phyloP scores from a whole-genome alignment of 2,797 vertebrate genomes.

The Alosa sapidissima region DNA sequence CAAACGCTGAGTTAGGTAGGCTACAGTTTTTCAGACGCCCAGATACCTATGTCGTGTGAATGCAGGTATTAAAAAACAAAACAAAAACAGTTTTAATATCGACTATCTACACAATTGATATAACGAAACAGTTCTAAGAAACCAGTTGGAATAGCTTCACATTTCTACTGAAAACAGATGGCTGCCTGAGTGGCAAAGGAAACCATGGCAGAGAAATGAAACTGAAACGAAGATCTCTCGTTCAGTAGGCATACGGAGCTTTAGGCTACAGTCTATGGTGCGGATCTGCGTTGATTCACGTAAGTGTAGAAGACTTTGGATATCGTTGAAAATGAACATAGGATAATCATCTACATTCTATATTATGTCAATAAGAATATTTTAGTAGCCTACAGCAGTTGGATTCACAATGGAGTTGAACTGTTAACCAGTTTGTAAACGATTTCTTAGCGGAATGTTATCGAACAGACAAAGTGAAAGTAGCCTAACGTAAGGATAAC shows the following conservation, averaged over 20 bases:
- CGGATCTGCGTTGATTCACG: not conserved
- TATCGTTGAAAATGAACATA: not conserved
- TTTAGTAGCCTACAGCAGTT: not conserved
- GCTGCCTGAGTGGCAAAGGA: no score
- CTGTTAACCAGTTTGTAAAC: not conserved
- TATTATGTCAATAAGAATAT: not conserved
- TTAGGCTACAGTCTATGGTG: no score
- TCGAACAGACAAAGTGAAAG: not conserved
- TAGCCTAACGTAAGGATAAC: no score
- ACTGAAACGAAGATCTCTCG: not conserved
- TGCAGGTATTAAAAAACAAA: no score
- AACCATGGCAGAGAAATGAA: not conserved
- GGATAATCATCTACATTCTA: not conserved
- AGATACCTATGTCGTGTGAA: no score
- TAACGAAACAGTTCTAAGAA: no score
- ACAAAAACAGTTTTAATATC: no score
- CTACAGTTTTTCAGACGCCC: no score
- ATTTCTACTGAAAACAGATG: not conserved
- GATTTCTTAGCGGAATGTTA: not conserved
- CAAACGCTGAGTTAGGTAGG: not conserved
- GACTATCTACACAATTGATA: no score
- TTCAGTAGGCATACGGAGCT: no score
- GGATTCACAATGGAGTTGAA: not conserved
- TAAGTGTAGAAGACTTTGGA: not conserved
- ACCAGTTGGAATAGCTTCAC: no score